These are phyloP conservation scores for Hermetia illucens DNA, from an alignment of 1,140 invertebrate genomes.

Conservation along the genomic window DNA sequence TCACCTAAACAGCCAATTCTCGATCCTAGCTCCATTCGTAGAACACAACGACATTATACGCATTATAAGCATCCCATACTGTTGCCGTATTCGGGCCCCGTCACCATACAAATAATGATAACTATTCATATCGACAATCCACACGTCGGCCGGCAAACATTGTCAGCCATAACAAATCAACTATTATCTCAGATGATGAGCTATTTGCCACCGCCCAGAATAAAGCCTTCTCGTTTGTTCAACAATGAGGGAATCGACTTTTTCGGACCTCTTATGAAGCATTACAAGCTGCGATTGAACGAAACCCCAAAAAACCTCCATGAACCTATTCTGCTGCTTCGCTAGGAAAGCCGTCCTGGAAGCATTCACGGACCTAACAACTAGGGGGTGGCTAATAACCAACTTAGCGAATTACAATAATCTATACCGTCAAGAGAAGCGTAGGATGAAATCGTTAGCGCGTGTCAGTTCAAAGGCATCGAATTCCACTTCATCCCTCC, in stretches of 20 bases:
- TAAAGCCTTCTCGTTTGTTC: conserved; percentile 7
- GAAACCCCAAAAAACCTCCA: conserved; percentile 9
- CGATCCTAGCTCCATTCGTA: too few relatives aligned
- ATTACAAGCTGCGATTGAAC: conserved; percentile 8
- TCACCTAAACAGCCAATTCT: too few relatives aligned
- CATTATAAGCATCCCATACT: too few relatives aligned
- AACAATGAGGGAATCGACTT: conserved; percentile 8
- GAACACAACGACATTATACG: too few relatives aligned
- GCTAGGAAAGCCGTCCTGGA: conserved; percentile 16
- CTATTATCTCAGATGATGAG: conserved; percentile 12
- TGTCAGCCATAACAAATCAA: too few relatives aligned
- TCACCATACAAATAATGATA: too few relatives aligned
- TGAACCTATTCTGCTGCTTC: conserved; percentile 9
- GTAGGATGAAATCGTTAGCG: not conserved
- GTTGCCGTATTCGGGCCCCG: too few relatives aligned
- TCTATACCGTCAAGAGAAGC: not conserved
- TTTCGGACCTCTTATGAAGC: too few relatives aligned
- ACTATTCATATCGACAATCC: too few relatives aligned
- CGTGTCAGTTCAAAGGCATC: too few relatives aligned
- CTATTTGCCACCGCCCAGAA: conserved; percentile 9
- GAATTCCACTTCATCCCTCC: conserved; percentile 24
- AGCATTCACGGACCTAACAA: conserved; percentile 7
- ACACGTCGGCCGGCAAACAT: too few relatives aligned
- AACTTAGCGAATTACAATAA: not conserved
- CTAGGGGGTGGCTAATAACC: not conserved